Conservation (phyloP, 2,113 vertebrate genomes). For the Fregata magnificens region DNA sequence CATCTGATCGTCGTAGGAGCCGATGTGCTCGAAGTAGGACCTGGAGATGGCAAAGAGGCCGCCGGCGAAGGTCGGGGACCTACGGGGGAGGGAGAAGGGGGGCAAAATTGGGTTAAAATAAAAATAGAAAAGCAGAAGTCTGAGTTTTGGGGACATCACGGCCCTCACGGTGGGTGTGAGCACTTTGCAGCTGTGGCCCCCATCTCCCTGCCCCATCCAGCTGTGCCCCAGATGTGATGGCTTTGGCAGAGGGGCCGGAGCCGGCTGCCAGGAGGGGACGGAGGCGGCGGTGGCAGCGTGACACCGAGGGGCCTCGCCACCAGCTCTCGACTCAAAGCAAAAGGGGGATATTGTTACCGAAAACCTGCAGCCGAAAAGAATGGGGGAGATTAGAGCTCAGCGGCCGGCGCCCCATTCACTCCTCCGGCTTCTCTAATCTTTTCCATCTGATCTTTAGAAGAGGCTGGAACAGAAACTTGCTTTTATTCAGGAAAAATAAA, state of each 20-base stretch:
- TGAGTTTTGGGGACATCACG: not conserved
- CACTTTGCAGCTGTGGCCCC: not conserved
- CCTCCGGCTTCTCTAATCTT: not conserved
- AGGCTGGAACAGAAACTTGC: not conserved
- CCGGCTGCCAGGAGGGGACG: not conserved
- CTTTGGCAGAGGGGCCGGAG: not conserved
- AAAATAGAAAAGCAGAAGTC: not conserved
- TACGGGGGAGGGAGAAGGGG: conserved; percentile 11
- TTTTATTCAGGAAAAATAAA: not conserved
- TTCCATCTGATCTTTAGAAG: not conserved
- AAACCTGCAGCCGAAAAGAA: not conserved
- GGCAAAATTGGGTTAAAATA: rapidly evolving
- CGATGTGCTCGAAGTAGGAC: conserved; percentile 93
- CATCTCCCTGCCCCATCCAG: not conserved
- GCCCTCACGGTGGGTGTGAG: not conserved
- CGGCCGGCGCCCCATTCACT: not conserved
- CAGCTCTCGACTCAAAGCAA: not conserved
- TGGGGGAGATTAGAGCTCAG: not conserved
- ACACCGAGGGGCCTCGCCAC: not conserved
- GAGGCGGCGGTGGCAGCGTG: not conserved
- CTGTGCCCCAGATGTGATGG: not conserved
- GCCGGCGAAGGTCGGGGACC: conserved; percentile 93
- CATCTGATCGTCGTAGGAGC: conserved; percentile 96
- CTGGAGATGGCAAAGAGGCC: conserved; percentile 94
- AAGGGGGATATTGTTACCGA: not conserved